Conservation (phyloP, 2,888 invertebrate species). For the Anoncus sp. region DNA sequence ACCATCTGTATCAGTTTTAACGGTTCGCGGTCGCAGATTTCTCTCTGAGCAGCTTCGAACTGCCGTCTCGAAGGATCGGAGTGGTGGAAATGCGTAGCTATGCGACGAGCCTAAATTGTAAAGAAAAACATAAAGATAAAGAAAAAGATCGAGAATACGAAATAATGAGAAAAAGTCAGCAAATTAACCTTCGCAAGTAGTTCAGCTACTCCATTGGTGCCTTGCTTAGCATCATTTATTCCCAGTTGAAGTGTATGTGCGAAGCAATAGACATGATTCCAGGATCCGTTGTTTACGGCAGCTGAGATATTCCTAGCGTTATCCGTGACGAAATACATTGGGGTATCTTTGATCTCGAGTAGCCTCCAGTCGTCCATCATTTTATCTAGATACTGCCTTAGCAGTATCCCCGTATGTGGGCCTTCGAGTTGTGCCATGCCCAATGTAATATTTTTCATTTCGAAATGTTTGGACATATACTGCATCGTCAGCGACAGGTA, state of each 20-base stretch:
- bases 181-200: constrained; percentile 25
- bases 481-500: constrained; percentile 24
- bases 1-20: constrained; percentile 47
- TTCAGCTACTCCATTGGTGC: constrained; percentile 6
- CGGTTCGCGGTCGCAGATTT: constrained; percentile 11
- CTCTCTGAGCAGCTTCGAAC: constrained; percentile 37
- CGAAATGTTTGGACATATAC: constrained; percentile 10
- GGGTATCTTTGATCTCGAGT: constrained; percentile 1
- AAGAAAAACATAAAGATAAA: constrained; percentile 7
- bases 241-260: constrained; percentile 39
- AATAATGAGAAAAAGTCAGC: constrained; percentile 17
- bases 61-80: constrained; percentile 37
- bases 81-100: constrained; percentile 53
- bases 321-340: constrained; percentile 37
- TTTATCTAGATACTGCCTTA: constrained; percentile 2
- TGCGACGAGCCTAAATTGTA: constrained; percentile 32
- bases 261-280: constrained; percentile 40
- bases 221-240: constrained; percentile 23
- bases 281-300: constrained; percentile 20
- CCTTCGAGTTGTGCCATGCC: not conserved
- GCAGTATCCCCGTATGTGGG: constrained; percentile 7
- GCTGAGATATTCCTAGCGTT: constrained; percentile 32
- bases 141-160: constrained; percentile 1
- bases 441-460: constrained; percentile 8
- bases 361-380: constrained; percentile 30